Evolutionary conservation across 2,113 vertebrate species (phyloP).

Genomic region (Saguinus midas): DNA sequence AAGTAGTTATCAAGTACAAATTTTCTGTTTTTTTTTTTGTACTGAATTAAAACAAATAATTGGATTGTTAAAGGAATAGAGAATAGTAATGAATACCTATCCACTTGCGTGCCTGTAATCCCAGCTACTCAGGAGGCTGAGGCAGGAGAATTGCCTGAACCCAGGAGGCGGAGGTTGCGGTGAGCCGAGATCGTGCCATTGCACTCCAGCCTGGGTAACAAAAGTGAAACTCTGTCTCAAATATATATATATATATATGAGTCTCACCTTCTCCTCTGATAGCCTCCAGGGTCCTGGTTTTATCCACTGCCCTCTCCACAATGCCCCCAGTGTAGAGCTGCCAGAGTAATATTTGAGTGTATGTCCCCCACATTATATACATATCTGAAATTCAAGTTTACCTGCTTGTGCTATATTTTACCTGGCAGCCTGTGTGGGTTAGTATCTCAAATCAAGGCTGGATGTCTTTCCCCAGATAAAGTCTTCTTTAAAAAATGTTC

Average conservation of each 20-base stretch:
- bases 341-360: neutral
- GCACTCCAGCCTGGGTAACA: too few species aligned
- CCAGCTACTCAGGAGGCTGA: too few species aligned
- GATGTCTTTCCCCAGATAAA: neutral
- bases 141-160: too few species aligned
- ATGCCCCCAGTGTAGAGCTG: neutral
- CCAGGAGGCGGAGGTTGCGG: too few species aligned
- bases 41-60: neutral
- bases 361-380: too few species aligned
- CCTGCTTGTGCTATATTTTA: neutral
- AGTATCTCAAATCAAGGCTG: neutral
- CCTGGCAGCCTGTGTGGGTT: neutral
- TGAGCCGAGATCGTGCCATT: too few species aligned
- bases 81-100: neutral
- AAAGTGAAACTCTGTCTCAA: too few species aligned
- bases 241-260: neutral
- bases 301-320: neutral
- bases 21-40: too few species aligned
- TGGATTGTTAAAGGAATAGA: neutral
- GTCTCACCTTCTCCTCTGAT: neutral
- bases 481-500: neutral
- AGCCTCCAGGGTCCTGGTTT: neutral
- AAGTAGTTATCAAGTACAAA: too few species aligned
- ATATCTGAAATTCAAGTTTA: neutral
- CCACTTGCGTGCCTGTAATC: too few species aligned